Conservation (phyloP, 2,888 invertebrate genomes). For the Hirtodrosophila cameraria region DNA sequence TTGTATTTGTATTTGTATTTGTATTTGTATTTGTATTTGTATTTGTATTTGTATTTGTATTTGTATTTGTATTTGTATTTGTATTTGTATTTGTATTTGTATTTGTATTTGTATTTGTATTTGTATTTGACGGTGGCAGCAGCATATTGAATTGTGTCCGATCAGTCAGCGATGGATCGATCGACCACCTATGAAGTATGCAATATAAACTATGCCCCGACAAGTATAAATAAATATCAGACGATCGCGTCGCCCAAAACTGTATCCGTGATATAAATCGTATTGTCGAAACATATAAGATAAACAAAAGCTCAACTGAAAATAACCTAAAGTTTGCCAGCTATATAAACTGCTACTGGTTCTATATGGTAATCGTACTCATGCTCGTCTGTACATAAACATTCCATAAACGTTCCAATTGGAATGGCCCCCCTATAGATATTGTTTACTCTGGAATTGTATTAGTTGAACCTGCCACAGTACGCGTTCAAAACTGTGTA, state of each 20-base stretch:
- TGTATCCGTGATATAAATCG: conserved; percentile 66
- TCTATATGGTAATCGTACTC: conserved; percentile 21
- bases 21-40: too few species aligned
- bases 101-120: too few species aligned
- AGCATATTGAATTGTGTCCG: conserved; percentile 48
- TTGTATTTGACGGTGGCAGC: conserved; percentile 11
- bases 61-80: too few species aligned
- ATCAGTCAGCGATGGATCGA: conserved; percentile 3
- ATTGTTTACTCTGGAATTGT: conserved; percentile 34
- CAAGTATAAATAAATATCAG: conserved; percentile 68
- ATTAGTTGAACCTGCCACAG: conserved; percentile 40
- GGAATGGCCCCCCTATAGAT: conserved; percentile 13
- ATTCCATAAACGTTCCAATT: conserved; percentile 50
- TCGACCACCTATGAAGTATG: conserved; percentile 76
- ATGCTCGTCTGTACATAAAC: conserved; percentile 41
- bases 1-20: too few species aligned
- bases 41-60: too few species aligned
- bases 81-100: too few species aligned
- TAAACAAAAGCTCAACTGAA: conserved; percentile 61
- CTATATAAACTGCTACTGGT: conserved; percentile 10
- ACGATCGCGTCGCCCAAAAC: conserved; percentile 12
- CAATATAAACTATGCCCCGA: conserved; percentile 73
- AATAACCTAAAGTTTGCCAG: conserved; percentile 41
- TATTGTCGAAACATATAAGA: conserved; percentile 66
- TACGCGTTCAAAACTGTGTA: conserved; percentile 13